Evolutionary conservation across 2,888 invertebrate genomes (phyloP).

Genomic region (Orthosia cruda): DNA sequence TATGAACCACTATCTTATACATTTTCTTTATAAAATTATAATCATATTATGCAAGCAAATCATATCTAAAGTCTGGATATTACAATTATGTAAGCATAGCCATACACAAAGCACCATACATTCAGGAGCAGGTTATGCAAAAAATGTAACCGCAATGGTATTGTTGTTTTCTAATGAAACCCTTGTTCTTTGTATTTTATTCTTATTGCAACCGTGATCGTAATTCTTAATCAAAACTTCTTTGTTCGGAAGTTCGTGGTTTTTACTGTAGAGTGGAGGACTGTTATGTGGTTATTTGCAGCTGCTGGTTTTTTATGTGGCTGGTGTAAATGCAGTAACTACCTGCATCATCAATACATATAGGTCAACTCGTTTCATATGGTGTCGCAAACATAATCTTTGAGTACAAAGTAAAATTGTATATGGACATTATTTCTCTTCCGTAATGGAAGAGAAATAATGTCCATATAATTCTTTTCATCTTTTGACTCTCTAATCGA

Average conservation of each 20-base stretch:
- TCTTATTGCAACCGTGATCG: constrained; percentile 57
- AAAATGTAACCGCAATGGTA: constrained; percentile 31
- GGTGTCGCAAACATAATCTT: too few relatives aligned
- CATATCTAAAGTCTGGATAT: neutral
- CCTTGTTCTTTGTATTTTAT: constrained; percentile 60
- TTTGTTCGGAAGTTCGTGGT: constrained; percentile 43
- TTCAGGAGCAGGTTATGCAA: constrained; percentile 52
- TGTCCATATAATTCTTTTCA: neutral
- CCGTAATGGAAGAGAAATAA: too few relatives aligned
- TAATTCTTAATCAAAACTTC: constrained; percentile 57
- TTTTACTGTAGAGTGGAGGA: constrained; percentile 19
- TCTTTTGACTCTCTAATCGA: neutral
- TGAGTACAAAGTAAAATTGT: rapidly evolving
- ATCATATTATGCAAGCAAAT: constrained; percentile 4
- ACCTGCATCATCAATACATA: neutral
- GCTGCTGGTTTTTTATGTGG: constrained; percentile 33
- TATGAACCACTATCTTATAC: neutral
- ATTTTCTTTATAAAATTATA: constrained; percentile 7
- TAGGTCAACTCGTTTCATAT: neutral
- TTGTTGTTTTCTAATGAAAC: constrained; percentile 54
- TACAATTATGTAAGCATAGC: constrained; percentile 27
- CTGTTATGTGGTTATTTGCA: constrained; percentile 33
- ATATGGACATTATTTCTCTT: neutral
- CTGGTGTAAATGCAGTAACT: neutral
- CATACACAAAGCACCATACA: constrained; percentile 35